Evolutionary conservation across 2,113 vertebrate species (phyloP).

Genomic region (Felis chaus): DNA sequence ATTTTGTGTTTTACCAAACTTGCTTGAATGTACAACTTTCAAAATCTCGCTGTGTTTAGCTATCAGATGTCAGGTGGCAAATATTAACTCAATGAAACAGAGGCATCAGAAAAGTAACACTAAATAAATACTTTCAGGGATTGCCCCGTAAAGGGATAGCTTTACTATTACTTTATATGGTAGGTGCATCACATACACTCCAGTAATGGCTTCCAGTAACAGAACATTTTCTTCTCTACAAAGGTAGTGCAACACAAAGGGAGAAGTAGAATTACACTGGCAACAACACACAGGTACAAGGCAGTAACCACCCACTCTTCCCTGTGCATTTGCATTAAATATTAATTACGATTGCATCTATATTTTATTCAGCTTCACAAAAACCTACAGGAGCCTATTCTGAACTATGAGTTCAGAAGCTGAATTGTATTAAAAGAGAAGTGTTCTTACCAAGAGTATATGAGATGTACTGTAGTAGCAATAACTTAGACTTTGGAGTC

Average conservation of each 20-base stretch:
- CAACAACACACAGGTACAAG: background rate
- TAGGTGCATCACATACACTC: background rate
- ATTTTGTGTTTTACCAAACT: background rate
- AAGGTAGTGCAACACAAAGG: background rate
- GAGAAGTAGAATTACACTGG: conserved; percentile 23
- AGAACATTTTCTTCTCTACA: background rate
- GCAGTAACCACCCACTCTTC: background rate
- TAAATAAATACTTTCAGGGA: background rate
- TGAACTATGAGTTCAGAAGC: conserved; percentile 3
- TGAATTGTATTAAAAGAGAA: background rate
- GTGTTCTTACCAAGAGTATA: background rate
- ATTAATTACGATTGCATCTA: conserved; percentile 36
- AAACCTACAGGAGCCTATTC: background rate
- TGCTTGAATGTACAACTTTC: background rate
- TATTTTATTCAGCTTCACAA: conserved; percentile 58
- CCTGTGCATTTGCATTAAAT: conserved; percentile 47
- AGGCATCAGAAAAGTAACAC: background rate
- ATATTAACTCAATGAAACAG: conserved; percentile 17
- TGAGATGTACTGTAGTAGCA: background rate
- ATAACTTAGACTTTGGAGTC: background rate
- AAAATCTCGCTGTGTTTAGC: background rate
- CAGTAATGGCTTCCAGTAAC: conserved; percentile 32
- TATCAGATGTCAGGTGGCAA: background rate
- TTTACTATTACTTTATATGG: background rate
- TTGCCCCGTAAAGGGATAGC: background rate